A percentile compares a stretch with the other conserved stretches of the same genome.
Conservation (phyloP, 30 jellyfish, hydroid and myxozoan genomes). For the Chrysaora quinquecirrha region DNA sequence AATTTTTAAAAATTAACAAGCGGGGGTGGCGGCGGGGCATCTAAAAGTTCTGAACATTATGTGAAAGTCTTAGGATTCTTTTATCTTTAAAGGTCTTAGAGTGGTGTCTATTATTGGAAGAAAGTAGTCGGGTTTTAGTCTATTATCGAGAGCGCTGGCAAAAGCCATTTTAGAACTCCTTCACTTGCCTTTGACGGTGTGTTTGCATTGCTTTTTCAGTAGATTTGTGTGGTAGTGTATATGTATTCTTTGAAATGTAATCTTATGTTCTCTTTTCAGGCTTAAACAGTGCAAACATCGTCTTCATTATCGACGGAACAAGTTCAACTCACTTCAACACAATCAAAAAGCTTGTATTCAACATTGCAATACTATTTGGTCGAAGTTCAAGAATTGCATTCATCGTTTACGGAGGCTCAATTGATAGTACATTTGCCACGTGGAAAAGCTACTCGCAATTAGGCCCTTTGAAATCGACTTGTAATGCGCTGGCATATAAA, state of each 20-base stretch:
- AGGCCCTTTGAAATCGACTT: constrained; percentile 56
- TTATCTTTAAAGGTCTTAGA: too few relatives aligned
- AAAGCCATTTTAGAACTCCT: too few relatives aligned
- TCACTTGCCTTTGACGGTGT: not conserved
- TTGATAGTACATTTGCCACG: constrained; percentile 63
- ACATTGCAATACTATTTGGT: constrained; percentile 71
- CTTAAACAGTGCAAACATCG: constrained; percentile 73
- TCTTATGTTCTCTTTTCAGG: constrained; percentile 37
- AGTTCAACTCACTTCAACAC: constrained; percentile 88
- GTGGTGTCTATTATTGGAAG: too few relatives aligned
- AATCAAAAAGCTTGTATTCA: constrained; percentile 75
- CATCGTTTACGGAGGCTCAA: constrained; percentile 88
- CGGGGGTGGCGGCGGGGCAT: too few relatives aligned
- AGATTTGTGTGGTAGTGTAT: not conserved
- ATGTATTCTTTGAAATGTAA: not conserved
- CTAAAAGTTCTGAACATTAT: too few relatives aligned
- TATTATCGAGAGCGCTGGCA: not conserved
- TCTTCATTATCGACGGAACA: constrained; percentile 93
- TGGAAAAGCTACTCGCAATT: constrained; percentile 56
- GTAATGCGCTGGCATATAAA: constrained; percentile 42
- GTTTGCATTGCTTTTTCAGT: not conserved
- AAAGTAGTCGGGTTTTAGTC: not conserved
- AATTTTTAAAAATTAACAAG: too few relatives aligned
- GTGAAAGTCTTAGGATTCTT: too few relatives aligned
- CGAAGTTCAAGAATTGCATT: constrained; percentile 77